Evolutionary conservation across 2,113 vertebrate genomes (phyloP).

Genomic region (Lophochroa leadbeateri): DNA sequence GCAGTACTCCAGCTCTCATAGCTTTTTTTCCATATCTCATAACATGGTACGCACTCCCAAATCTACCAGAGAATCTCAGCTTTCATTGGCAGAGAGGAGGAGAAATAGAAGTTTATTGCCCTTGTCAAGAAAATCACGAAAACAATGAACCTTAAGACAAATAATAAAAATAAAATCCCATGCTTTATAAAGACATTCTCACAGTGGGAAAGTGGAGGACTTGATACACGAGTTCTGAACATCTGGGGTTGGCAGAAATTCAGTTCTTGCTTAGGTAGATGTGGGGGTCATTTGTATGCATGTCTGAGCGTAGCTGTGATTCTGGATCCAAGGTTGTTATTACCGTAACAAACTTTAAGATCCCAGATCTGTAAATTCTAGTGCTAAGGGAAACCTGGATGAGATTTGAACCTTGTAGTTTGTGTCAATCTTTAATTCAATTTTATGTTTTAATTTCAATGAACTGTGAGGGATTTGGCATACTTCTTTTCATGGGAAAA

Average conservation of each 20-base stretch:
- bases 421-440: not conserved
- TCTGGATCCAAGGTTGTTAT: not conserved
- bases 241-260: not conserved
- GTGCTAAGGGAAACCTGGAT: not conserved
- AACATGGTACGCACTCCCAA: not conserved
- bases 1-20: not conserved
- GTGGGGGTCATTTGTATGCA: not conserved
- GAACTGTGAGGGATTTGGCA: not conserved
- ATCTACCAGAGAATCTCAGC: not conserved
- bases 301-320: not conserved
- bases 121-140: conserved; percentile 16
- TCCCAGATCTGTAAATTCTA: not conserved
- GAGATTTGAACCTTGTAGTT: not conserved
- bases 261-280: not conserved
- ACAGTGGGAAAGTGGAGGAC: not conserved
- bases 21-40: not conserved
- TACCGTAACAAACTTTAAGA: not conserved
- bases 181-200: not conserved
- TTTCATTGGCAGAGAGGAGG: not conserved
- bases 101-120: conserved; percentile 1
- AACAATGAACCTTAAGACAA: not conserved
- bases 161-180: not conserved
- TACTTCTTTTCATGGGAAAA: not conserved
- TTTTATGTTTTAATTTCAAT: not conserved
- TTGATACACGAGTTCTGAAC: not conserved